Base-by-base conservation (phyloP, 2,797 vertebrate species). In the Semaprochilodus insignis region DNA sequence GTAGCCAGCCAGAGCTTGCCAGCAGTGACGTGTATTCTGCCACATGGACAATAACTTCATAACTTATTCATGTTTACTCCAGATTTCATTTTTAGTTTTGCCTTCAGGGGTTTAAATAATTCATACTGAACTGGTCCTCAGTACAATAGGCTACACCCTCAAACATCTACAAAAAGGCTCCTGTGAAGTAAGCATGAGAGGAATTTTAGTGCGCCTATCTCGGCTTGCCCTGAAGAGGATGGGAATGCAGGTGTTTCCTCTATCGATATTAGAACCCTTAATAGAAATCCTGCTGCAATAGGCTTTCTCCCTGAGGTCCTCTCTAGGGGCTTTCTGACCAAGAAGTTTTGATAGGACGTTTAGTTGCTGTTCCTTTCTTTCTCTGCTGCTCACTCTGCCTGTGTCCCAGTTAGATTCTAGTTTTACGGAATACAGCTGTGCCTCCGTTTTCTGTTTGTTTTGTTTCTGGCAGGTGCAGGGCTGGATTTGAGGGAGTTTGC, bases 61-160 rank as follows among this genome's bases (percentile, higher is more conserved):
- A 51, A 27, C 31, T 76, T 80, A 62, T 80, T 84, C n/a, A 62
- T 77, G 48, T 74, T 82, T 74, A 82, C 17, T 66, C 40, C 59
- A 67, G 51, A 70, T 62, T 23, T 80, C 48, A 70, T 81, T 67
- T 76, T 75, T 63, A 75, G 27, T n/a, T 81, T 67, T 81, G n/a
- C 62, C 63, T 69, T 70, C 2, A 25, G 31, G 44, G 74, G 27
- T n/a, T 36, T 82, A 70, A 79, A 66, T 75, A 63, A 66, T 77
- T 67, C 23, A 85, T 40, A 25, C 13, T 7, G 4, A 85, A 27
- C 55, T 63, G 57, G 27, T 59, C 60, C 59, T 72, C 8, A 65
- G 31, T 78, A 69, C 63, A 17, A 19, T 25, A 51, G 3, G 23
- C n/a, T 8, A 62, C 23, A 3, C 16, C 36, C 17, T 48, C 57